phyloP scores from a whole-genome alignment of 2,113 vertebrate genomes.

The Calypte anna region DNA sequence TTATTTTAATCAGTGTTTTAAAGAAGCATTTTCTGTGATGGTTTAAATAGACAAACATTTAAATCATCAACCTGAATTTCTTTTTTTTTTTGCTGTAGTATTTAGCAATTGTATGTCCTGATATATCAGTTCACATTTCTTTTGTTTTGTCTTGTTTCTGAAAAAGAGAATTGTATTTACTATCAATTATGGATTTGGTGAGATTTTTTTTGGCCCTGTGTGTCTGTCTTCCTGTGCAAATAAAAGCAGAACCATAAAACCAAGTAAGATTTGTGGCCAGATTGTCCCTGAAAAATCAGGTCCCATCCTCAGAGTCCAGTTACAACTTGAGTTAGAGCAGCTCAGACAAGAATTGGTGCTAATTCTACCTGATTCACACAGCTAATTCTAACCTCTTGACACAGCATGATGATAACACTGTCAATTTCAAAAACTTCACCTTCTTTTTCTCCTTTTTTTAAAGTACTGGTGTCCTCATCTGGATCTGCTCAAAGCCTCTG shows the following conservation, averaged over 20 bases:
- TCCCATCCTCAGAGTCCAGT: background rate
- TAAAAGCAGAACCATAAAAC: background rate
- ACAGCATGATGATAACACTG: background rate
- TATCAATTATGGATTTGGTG: background rate
- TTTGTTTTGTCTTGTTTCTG: background rate
- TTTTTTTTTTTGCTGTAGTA: background rate
- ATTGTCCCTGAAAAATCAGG: background rate
- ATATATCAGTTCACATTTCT: background rate
- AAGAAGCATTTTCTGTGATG: constrained; percentile 17
- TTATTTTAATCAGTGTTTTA: constrained; percentile 46
- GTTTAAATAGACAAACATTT: constrained; percentile 13
- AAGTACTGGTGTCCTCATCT: background rate
- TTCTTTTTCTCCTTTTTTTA: background rate
- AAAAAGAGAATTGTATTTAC: background rate
- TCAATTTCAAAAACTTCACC: fast-evolving
- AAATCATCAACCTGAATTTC: background rate
- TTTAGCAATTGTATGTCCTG: background rate
- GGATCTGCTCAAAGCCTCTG: background rate
- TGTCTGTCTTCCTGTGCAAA: background rate
- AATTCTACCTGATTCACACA: background rate
- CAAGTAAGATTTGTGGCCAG: background rate
- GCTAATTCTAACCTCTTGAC: background rate
- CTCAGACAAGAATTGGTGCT: background rate
- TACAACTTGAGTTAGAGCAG: background rate
- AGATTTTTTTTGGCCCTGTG: fast-evolving